Percentiles rank a stretch among this genome's conserved stretches.
Evolutionary conservation across 2,113 vertebrate species (phyloP).

Genomic region (Gorilla gorilla): DNA sequence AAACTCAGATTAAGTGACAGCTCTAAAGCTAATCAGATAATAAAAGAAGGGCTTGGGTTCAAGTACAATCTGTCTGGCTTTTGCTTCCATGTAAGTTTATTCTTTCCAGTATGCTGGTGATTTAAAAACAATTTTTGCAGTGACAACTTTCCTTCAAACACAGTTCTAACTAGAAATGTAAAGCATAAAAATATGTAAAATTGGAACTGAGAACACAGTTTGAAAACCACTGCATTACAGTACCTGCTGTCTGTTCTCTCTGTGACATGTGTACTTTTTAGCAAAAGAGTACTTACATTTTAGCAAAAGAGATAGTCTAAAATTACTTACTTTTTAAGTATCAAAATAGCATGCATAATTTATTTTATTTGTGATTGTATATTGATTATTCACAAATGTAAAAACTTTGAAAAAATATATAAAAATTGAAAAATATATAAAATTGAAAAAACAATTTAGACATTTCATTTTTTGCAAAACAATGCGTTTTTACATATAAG

Average conservation of each 20-base stretch:
- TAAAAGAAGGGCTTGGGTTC: neutral
- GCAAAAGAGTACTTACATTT: neutral
- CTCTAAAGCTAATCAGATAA: neutral
- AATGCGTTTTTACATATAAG: neutral
- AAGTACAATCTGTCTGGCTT: neutral
- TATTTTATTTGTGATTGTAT: neutral
- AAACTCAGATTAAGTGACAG: neutral
- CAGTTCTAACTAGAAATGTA: constrained; percentile 22
- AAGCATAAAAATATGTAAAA: constrained; percentile 17
- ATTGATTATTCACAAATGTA: neutral
- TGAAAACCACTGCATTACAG: neutral
- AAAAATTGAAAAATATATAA: too few species aligned
- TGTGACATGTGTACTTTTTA: neutral
- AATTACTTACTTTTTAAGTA: neutral
- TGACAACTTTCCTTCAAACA: constrained; percentile 17
- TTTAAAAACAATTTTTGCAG: neutral
- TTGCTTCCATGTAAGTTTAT: neutral
- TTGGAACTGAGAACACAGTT: constrained; percentile 11
- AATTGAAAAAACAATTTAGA: neutral
- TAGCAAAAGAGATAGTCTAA: neutral
- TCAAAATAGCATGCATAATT: constrained; percentile 4
- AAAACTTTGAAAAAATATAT: neutral
- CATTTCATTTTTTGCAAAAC: neutral
- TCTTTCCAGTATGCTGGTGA: neutral
- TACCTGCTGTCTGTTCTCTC: neutral